Conservation (phyloP, 2,113 vertebrate genomes). For the Cololabis saira region DNA sequence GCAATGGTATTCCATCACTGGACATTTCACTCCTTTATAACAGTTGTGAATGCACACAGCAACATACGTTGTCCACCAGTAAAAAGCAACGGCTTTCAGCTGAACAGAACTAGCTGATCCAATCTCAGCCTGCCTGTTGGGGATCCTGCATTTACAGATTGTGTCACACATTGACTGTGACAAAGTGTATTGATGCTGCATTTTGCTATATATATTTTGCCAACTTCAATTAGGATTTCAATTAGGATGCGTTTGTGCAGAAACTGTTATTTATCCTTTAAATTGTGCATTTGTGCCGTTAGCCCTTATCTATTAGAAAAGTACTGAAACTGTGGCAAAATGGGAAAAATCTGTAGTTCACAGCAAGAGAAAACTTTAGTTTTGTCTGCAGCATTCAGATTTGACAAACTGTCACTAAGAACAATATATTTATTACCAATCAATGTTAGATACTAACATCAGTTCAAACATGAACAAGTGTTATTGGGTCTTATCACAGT, state of each 20-base stretch:
- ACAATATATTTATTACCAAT: neutral
- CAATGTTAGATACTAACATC: neutral
- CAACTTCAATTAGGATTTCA: neutral
- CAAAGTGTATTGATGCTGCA: neutral
- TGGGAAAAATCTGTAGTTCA: too few relatives aligned
- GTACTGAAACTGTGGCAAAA: too few relatives aligned
- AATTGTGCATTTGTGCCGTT: neutral
- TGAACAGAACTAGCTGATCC: neutral
- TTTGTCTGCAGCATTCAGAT: neutral
- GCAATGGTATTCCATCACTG: too few relatives aligned
- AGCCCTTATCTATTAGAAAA: too few relatives aligned
- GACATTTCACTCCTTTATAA: too few relatives aligned
- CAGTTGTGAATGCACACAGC: too few relatives aligned
- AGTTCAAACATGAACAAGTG: too few relatives aligned
- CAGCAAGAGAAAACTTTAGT: neutral
- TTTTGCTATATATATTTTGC: neutral
- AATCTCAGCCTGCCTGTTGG: neutral
- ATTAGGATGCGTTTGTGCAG: too few relatives aligned
- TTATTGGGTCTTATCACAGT: neutral
- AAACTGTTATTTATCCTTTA: neutral
- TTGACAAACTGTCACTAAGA: neutral
- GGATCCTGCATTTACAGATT: neutral
- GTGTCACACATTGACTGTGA: too few relatives aligned
- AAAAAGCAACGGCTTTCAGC: neutral
- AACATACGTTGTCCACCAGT: too few relatives aligned